A percentile compares a stretch with the other conserved stretches of the same genome.
Evolutionary conservation across 2,888 invertebrate genomes (phyloP).

Genomic region (Nomada fabriciana): DNA sequence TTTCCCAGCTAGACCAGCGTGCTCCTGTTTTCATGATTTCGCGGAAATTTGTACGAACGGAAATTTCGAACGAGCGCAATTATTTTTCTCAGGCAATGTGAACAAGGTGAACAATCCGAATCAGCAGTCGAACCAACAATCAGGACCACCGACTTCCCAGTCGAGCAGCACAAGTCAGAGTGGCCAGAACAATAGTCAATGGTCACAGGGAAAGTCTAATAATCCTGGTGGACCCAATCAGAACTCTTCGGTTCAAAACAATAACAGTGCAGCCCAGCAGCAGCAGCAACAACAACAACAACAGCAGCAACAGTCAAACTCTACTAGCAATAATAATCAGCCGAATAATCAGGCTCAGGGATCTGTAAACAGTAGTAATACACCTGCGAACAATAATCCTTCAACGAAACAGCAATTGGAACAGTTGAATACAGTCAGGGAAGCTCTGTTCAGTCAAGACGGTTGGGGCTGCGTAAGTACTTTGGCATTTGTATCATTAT

Average conservation of each 20-base stretch:
- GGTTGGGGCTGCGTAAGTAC: conserved; percentile 96
- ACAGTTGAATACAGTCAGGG: conserved; percentile 95
- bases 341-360: conserved; percentile 79
- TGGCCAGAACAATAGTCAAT: conserved; percentile 80
- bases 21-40: too few relatives aligned
- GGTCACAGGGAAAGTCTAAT: conserved; percentile 81
- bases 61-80: too few relatives aligned
- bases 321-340: conserved; percentile 80
- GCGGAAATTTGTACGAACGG: too few relatives aligned
- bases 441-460: conserved; percentile 95
- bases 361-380: conserved; percentile 74
- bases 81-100: conserved; percentile 73
- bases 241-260: conserved; percentile 80
- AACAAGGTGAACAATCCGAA: conserved; percentile 85
- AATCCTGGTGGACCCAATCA: conserved; percentile 77
- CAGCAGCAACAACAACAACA: conserved; percentile 76
- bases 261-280: conserved; percentile 77
- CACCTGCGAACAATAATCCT: conserved; percentile 85
- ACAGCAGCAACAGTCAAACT: conserved; percentile 74
- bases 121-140: conserved; percentile 84
- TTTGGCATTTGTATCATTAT: background rate
- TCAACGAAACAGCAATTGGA: conserved; percentile 93
- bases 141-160: conserved; percentile 85
- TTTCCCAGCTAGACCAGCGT: too few relatives aligned
- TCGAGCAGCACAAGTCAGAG: conserved; percentile 82